These are phyloP conservation scores for Dichetophora obliterata DNA, from an alignment of 2,888 invertebrate genomes.

Conservation along the genomic window DNA sequence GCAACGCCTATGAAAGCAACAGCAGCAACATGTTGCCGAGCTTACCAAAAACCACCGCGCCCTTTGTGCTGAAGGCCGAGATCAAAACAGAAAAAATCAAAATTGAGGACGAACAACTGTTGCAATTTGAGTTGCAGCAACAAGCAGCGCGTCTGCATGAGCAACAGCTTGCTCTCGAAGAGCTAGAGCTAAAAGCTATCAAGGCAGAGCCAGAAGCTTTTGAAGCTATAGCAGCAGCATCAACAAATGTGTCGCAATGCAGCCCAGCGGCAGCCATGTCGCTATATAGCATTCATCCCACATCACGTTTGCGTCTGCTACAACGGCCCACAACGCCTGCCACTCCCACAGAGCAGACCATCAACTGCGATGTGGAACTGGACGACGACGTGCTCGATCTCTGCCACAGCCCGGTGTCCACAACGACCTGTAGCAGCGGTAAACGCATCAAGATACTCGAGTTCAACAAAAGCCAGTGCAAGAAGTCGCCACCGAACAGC, in stretches of 20 bases:
- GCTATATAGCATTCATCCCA: background rate
- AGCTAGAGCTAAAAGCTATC: conserved; percentile 63
- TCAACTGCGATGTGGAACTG: conserved; percentile 48
- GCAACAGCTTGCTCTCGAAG: conserved; percentile 47
- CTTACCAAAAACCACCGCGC: conserved; percentile 23
- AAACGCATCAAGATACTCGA: conserved; percentile 65
- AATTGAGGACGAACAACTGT: conserved; percentile 62
- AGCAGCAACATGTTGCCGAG: conserved; percentile 10
- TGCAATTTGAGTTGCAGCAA: conserved; percentile 48
- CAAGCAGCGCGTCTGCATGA: conserved; percentile 41
- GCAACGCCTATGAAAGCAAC: conserved; percentile 15
- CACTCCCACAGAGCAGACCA: conserved; percentile 36
- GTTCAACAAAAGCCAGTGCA: conserved; percentile 57
- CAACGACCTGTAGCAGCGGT: conserved; percentile 19
- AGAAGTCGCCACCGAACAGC: conserved; percentile 66
- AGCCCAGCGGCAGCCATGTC: background rate
- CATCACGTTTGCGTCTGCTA: conserved; percentile 48
- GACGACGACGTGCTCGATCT: conserved; percentile 54
- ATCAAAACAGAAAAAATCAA: conserved; percentile 69
- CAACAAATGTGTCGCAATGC: background rate
- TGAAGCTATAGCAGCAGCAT: conserved; percentile 41
- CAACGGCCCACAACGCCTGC: conserved; percentile 43
- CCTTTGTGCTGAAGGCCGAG: conserved; percentile 61
- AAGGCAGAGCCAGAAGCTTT: conserved; percentile 59
- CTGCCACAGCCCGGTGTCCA: conserved; percentile 50